Percentiles rank a stretch among this genome's conserved stretches.
Evolutionary conservation across 2,888 invertebrate species (phyloP).

Genomic region (Mythimna vitellina): DNA sequence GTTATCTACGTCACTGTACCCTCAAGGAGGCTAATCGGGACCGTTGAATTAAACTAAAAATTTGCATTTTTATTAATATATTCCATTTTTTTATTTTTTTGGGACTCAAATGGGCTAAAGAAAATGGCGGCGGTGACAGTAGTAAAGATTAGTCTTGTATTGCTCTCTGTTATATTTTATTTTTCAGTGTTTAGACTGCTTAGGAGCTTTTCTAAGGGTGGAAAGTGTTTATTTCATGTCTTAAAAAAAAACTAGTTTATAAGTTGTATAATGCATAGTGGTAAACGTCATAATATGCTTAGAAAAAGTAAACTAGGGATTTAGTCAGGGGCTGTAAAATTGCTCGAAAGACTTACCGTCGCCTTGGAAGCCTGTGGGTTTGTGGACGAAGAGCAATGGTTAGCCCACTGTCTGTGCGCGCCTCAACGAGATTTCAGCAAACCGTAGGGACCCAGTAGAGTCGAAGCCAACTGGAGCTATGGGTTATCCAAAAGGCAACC

Average conservation of each 20-base stretch:
- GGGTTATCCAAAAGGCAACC: too few relatives aligned
- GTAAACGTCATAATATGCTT: not conserved
- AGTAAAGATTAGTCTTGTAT: constrained; percentile 37
- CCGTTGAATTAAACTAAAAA: constrained; percentile 61
- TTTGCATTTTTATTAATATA: constrained; percentile 67
- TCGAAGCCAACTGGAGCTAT: too few relatives aligned
- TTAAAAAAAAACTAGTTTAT: not conserved
- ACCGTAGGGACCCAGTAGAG: too few relatives aligned
- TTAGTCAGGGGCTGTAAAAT: too few relatives aligned
- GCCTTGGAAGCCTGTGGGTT: too few relatives aligned
- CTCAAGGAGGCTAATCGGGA: constrained; percentile 73
- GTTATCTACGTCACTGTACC: constrained; percentile 74
- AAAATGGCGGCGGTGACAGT: constrained; percentile 23
- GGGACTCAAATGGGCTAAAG: constrained; percentile 5
- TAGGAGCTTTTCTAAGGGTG: not conserved
- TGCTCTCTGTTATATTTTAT: constrained; percentile 11
- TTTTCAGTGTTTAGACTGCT: not conserved
- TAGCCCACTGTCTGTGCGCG: too few relatives aligned
- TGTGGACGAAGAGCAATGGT: too few relatives aligned
- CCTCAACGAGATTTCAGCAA: too few relatives aligned
- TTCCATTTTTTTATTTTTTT: constrained; percentile 20
- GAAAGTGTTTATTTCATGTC: not conserved
- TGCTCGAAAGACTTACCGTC: too few relatives aligned
- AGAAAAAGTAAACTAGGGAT: not conserved
- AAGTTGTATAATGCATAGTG: not conserved